Conservation (phyloP, 2,113 vertebrate species). For the Melanerpes formicivorus region DNA sequence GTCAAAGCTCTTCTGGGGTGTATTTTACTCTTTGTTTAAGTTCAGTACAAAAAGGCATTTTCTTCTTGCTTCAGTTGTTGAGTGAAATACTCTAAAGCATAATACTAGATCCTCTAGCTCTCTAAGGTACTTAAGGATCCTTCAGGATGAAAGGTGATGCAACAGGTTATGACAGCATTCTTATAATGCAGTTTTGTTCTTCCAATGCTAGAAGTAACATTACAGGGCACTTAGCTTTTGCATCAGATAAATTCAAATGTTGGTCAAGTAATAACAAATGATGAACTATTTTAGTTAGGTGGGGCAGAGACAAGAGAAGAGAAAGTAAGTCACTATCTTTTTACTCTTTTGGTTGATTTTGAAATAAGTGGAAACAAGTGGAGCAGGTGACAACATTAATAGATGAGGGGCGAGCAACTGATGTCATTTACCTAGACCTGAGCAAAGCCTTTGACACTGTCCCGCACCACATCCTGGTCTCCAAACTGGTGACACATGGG, state of each 20-base stretch:
- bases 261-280: background rate
- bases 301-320: background rate
- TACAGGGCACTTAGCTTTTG: background rate
- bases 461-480: too few species aligned
- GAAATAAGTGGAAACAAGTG: background rate
- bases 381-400: too few species aligned
- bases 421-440: too few species aligned
- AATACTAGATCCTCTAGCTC: background rate
- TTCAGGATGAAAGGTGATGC: background rate
- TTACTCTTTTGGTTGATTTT: background rate
- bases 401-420: too few species aligned
- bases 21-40: conserved; percentile 3
- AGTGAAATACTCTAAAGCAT: background rate
- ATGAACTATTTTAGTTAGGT: background rate
- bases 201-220: background rate
- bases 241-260: background rate
- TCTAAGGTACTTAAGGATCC: background rate
- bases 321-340: background rate
- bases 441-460: too few species aligned
- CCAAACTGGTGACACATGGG: too few species aligned
- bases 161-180: background rate
- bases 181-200: background rate
- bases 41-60: background rate
- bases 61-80: background rate
- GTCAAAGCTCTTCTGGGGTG: background rate